Evolutionary conservation across 2,888 invertebrate genomes (phyloP), one percentile per base, ranked within the genome.

Genomic region (Xanthia togata): DNA sequence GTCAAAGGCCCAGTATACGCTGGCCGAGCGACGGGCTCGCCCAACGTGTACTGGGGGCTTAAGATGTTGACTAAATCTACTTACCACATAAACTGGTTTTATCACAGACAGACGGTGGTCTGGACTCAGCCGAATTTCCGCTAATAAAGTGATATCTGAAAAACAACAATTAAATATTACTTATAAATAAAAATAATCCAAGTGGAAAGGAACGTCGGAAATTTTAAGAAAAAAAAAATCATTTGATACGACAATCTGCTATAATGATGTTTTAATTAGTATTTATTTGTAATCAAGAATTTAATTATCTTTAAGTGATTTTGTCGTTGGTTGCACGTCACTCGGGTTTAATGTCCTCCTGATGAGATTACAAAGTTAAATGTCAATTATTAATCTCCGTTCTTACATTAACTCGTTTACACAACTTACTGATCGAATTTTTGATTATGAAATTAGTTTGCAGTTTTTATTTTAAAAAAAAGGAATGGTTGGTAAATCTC

Each of bases 51-150:
- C 12, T 41, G 41, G 41, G 41, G 12, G 41, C 41, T 41, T 38
- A 26, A 50, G 47, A 55, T 65, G 44, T 47, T 69, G 12, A 73
- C 26, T 60, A 0, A 17, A 79, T 67, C 6, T 72, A 90, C 92
- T 92, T 82, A 92, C 92, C 90, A 90, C 90, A 88, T 89, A 88
- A 87, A 87, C 87, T 86, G 87, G 82, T 87, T 89, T 78, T 91
- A 91, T 92, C 90, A 92, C 91, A 91, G 90, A 86, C 88, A 81
- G 84, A 87, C 86, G 86, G 86, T 87, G 88, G 85, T 85, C 85
- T 80, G 87, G 81, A 87, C 77, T 82, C 71, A 79, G 81, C 78
- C 76, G 75, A 83, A 78, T 77, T 76, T 70, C 83, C 74, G 74
- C 74, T 79, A 80, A 44, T 71, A 67, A 57, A 77, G 77, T 81